Evolutionary conservation across 2,113 vertebrate species (phyloP).

Genomic region (Coreoperca whiteheadi): DNA sequence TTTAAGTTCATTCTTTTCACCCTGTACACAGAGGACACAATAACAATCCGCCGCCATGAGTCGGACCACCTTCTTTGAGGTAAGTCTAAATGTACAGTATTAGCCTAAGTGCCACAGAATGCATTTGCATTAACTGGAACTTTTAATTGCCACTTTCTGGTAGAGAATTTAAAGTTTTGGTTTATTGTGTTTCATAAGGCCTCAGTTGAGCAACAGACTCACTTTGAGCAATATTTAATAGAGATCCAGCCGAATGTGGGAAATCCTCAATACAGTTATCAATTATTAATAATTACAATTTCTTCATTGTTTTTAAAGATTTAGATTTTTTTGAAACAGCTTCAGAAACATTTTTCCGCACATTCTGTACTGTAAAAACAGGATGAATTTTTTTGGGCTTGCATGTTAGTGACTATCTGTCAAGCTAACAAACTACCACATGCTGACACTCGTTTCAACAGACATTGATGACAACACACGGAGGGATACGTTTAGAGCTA

Average conservation of each 20-base stretch:
- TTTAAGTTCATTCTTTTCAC: conserved; percentile 22
- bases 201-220: neutral
- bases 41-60: conserved; percentile 63
- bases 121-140: neutral
- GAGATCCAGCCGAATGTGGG: neutral
- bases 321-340: too few relatives aligned
- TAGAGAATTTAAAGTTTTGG: neutral
- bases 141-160: neutral
- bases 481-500: neutral
- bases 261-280: neutral
- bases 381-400: neutral
- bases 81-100: conserved; percentile 51
- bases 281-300: neutral
- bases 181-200: neutral
- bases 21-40: conserved; percentile 28
- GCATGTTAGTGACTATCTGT: neutral
- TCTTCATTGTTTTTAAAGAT: neutral
- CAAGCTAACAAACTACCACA: neutral
- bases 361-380: neutral
- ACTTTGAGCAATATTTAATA: neutral
- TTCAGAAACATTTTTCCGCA: too few relatives aligned
- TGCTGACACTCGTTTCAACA: neutral
- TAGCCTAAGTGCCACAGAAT: neutral
- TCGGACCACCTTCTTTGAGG: conserved; percentile 83
- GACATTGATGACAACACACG: neutral